These are phyloP conservation scores for Poecilia gillii DNA, from an alignment of 2,797 vertebrate species.

Conservation along the genomic window DNA sequence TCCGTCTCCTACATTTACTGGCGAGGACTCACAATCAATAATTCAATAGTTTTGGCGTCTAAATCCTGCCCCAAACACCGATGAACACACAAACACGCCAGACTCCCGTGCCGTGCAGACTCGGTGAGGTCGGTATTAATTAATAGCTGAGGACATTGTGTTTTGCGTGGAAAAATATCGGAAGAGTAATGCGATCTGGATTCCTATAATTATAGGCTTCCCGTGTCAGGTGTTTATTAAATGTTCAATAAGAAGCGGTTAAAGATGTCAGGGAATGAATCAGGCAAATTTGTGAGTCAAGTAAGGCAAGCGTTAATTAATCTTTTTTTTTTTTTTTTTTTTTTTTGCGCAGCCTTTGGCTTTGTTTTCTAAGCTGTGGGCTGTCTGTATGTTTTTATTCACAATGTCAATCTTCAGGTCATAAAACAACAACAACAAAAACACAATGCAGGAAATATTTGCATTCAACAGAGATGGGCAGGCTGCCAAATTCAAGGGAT, in stretches of 20 bases:
- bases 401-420: conserved; percentile 31
- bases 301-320: conserved; percentile 48
- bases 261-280: conserved; percentile 76
- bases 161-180: conserved; percentile 79
- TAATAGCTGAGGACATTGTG: conserved; percentile 81
- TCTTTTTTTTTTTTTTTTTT: conserved; percentile 21
- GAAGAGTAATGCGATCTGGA: conserved; percentile 69
- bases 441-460: conserved; percentile 16
- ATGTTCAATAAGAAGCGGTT: conserved; percentile 75
- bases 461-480: conserved; percentile 22
- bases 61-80: conserved; percentile 73
- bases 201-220: conserved; percentile 66
- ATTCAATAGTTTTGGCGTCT: conserved; percentile 86
- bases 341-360: conserved; percentile 14
- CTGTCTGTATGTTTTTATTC: conserved; percentile 13
- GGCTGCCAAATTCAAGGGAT: background rate
- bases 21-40: conserved; percentile 80
- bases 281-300: conserved; percentile 63
- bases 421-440: background rate
- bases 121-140: conserved; percentile 80
- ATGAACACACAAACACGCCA: conserved; percentile 75
- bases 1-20: conserved; percentile 80
- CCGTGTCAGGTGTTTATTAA: conserved; percentile 78
- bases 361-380: conserved; percentile 29
- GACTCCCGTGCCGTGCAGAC: conserved; percentile 67